Percentiles rank a stretch among this genome's conserved stretches.
These are phyloP conservation scores for Echiichthys vipera DNA, from an alignment of 2,797 vertebrate species.

Conservation along the genomic window DNA sequence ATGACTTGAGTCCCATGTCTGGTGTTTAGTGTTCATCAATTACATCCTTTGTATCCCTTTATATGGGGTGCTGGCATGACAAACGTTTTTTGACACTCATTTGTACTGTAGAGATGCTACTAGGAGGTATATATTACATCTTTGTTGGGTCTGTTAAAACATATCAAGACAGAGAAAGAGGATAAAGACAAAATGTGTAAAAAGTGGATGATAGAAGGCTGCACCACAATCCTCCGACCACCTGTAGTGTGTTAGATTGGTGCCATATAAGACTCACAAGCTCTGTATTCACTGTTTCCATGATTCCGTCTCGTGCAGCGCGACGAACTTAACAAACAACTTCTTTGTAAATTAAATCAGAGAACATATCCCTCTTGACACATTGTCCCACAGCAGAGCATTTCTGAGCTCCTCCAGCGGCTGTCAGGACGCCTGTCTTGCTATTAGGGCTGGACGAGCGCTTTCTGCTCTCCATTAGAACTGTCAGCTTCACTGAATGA, in stretches of 20 bases:
- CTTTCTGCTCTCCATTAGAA: constrained; percentile 75
- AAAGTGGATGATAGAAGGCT: background rate
- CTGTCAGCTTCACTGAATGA: constrained; percentile 73
- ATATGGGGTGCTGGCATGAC: too few species aligned
- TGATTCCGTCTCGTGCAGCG: background rate
- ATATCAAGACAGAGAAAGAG: background rate
- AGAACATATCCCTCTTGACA: constrained; percentile 23
- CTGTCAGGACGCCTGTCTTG: constrained; percentile 54
- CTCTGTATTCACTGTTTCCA: background rate
- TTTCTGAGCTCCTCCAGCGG: constrained; percentile 56
- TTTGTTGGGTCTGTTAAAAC: background rate
- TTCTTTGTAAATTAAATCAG: constrained; percentile 38
- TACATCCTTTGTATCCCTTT: too few species aligned
- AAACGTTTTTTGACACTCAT: too few species aligned
- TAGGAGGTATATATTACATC: background rate
- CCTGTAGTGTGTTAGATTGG: background rate
- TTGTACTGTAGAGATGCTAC: too few species aligned
- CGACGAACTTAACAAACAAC: constrained; percentile 36
- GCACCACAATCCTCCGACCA: background rate
- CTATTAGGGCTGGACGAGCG: constrained; percentile 66
- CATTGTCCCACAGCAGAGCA: constrained; percentile 28
- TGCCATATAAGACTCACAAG: constrained; percentile 10
- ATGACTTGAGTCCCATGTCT: too few species aligned
- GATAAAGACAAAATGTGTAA: background rate
- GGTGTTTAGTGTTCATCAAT: too few species aligned